A percentile compares a stretch with the other conserved stretches of the same genome.
Conservation (phyloP, 2,797 vertebrate species). For the Otolemur crassicaudatus region DNA sequence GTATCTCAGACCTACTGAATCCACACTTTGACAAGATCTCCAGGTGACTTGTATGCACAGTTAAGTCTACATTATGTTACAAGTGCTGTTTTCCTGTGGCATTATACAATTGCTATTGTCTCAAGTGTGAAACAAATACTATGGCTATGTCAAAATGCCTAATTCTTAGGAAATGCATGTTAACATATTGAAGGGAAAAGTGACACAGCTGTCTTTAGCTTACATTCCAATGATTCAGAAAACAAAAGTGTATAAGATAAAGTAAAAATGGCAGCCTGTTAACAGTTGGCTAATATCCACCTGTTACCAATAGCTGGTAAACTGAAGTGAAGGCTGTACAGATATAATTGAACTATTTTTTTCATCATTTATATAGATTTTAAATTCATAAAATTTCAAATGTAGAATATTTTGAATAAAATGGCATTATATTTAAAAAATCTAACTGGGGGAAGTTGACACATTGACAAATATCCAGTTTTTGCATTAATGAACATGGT, state of each 20-base stretch:
- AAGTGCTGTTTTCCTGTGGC: background rate
- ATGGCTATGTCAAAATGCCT: background rate
- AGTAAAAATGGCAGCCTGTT: background rate
- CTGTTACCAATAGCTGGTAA: background rate
- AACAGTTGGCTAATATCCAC: background rate
- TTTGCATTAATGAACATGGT: background rate
- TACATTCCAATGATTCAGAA: background rate
- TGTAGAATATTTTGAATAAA: background rate
- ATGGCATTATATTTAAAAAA: slow-evolving; percentile 38
- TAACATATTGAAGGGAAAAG: background rate
- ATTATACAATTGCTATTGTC: background rate
- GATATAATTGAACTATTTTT: background rate
- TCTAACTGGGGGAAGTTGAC: background rate
- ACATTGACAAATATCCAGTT: background rate
- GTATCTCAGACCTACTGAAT: background rate
- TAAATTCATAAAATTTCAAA: slow-evolving; percentile 12
- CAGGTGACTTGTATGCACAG: background rate
- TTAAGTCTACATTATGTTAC: background rate
- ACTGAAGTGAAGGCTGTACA: background rate
- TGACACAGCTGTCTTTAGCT: background rate
- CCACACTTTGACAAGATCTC: background rate
- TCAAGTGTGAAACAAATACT: background rate
- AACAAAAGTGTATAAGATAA: background rate
- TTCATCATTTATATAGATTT: background rate
- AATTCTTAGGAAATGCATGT: background rate